Base-by-base conservation (phyloP, 1,140 invertebrate species). In the Drosophila truncata region DNA sequence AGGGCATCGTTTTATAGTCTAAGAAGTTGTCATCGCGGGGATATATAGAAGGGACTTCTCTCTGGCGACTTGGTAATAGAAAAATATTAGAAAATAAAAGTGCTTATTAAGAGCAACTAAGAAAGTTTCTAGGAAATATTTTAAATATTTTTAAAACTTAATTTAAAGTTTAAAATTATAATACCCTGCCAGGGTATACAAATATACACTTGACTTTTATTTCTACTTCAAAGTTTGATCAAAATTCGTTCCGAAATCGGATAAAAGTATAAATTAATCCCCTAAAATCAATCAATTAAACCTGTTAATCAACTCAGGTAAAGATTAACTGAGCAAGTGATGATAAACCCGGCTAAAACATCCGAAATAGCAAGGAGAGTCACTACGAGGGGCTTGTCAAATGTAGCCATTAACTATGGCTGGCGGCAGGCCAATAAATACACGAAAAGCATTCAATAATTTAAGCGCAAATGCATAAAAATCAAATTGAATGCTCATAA, bases 381-480 rank as follows among this genome's bases (percentile, higher is more conserved):
- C n/a, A 0, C 27, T 3, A 18, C 13, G n/a, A 23, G 16, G 55
- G 18, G 13, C 9, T 10, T 14, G 3, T 63, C 42, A 67, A 39
- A 33, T 49, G 20, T 41, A 20, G 46, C 46, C 35, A 69, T 69
- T 46, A 70, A 39, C 49, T 55, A 67, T 44, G n/a, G 23, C 52
- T 52, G 44, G 13, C 37, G 46, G 20, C 46, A 50, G 33, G 31
- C 69, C 70, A 47, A 73, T 74, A 62, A 73, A 73, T 54, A 54
- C 31, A 33, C 57, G 39, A 78, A 78, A 55, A 69, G 29, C 33
- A 67, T 60, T 54, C 29, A 78, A 62, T 78, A 78, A 70, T 35
- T 78, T 57, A 57, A 62, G 74, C 73, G 49, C 60, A 55, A 78
- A 63, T 79, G 66, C 65, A 71, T 80, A 74, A 60, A 77, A 77